A percentile compares a stretch with the other conserved stretches of the same genome.
Evolutionary conservation across 2,797 vertebrate genomes (phyloP).

Genomic region (Denticeps clupeoides): DNA sequence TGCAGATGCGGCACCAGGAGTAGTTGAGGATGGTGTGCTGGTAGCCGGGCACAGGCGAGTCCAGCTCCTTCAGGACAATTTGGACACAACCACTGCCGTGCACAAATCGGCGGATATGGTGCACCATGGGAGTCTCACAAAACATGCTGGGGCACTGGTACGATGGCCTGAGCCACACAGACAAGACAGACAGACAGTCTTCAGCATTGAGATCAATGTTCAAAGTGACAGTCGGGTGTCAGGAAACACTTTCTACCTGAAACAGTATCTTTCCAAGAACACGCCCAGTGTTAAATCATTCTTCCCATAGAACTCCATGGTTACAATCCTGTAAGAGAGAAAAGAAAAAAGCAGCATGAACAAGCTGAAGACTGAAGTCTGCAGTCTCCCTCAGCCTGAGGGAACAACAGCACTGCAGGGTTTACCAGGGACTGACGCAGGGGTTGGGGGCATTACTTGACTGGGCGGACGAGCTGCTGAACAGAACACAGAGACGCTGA

Average conservation of each 20-base stretch:
- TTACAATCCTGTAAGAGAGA: conserved; percentile 76
- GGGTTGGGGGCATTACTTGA: conserved; percentile 93
- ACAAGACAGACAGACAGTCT: too few species aligned
- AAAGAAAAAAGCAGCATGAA: not conserved
- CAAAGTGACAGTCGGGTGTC: not conserved
- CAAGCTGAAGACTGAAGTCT: not conserved
- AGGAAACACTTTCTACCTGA: conserved; percentile 64
- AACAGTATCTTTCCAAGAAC: conserved; percentile 95
- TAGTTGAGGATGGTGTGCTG: conserved; percentile 98
- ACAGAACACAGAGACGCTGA: conserved; percentile 91
- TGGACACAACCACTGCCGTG: conserved; percentile 94
- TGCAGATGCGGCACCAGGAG: conserved; percentile 95
- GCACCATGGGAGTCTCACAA: conserved; percentile 97
- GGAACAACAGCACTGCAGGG: not conserved
- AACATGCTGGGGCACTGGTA: conserved; percentile 96
- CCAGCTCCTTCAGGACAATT: conserved; percentile 92
- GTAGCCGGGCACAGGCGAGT: conserved; percentile 94
- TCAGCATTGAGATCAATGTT: too few species aligned
- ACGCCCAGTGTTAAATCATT: conserved; percentile 93
- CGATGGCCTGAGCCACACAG: conserved; percentile 86
- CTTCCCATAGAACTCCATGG: conserved; percentile 98
- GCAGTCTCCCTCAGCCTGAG: not conserved
- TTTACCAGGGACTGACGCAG: conserved; percentile 94
- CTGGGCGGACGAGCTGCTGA: conserved; percentile 90
- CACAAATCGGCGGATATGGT: conserved; percentile 91